Percentiles rank a stretch among this genome's conserved stretches.
These are phyloP conservation scores for Bettongia penicillata DNA, from an alignment of 2,113 vertebrate species.

Conservation along the genomic window DNA sequence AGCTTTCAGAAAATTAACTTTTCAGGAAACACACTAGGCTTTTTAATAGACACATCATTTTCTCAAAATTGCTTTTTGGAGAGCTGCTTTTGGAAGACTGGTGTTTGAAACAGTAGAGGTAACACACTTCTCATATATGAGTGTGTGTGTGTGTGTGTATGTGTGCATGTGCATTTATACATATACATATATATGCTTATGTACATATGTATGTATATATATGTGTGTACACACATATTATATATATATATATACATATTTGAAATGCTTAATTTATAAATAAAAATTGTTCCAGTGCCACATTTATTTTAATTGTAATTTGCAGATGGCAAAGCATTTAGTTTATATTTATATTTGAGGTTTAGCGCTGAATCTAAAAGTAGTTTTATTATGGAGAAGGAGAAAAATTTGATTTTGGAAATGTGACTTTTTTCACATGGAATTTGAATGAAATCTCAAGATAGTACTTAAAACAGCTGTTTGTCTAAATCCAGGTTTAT, in stretches of 20 bases:
- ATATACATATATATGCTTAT: no score
- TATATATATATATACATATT: neutral
- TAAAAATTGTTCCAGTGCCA: neutral
- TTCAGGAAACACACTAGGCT: constrained; percentile 44
- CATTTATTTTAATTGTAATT: constrained; percentile 55
- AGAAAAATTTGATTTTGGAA: constrained; percentile 17
- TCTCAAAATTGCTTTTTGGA: constrained; percentile 63
- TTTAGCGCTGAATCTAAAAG: constrained; percentile 26
- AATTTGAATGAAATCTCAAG: constrained; percentile 43
- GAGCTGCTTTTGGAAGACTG: constrained; percentile 41
- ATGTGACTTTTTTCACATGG: constrained; percentile 4
- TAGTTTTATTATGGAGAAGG: constrained; percentile 28
- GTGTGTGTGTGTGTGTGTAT: no score
- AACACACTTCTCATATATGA: constrained; percentile 10
- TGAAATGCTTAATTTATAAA: constrained; percentile 52
- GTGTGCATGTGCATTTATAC: no score
- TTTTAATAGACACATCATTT: constrained; percentile 52
- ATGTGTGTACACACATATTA: neutral
- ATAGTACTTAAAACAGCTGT: constrained; percentile 18
- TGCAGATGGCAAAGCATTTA: neutral
- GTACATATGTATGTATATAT: no score
- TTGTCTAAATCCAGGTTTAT: neutral
- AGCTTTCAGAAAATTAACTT: constrained; percentile 61
- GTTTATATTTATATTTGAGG: constrained; percentile 34
- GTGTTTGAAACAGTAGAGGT: constrained; percentile 71